Conservation (phyloP, 2,888 invertebrate species). For the Hemaris fuciformis region DNA sequence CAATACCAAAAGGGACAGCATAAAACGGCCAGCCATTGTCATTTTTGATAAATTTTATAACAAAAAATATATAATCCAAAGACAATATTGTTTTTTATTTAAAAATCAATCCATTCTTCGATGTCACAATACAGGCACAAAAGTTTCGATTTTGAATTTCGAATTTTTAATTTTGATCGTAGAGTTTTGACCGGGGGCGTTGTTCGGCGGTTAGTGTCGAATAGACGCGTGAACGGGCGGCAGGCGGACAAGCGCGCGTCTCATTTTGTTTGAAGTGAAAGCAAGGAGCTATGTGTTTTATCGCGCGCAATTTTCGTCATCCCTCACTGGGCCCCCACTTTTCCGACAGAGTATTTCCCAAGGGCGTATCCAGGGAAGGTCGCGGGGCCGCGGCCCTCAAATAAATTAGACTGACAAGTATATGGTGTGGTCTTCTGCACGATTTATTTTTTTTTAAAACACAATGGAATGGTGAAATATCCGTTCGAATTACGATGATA, state of each 20-base stretch:
- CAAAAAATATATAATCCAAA: slow-evolving; percentile 26
- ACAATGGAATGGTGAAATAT: too few relatives aligned
- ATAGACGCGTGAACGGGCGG: slow-evolving; percentile 51
- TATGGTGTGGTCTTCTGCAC: too few relatives aligned
- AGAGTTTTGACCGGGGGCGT: slow-evolving; percentile 57
- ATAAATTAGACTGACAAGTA: too few relatives aligned
- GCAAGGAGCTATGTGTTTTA: slow-evolving; percentile 73
- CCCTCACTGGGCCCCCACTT: slow-evolving; percentile 62
- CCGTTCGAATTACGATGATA: too few relatives aligned
- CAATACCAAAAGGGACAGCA: slow-evolving; percentile 60
- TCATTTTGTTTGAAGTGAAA: slow-evolving; percentile 78
- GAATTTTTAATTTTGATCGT: slow-evolving; percentile 34
- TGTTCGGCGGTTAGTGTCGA: slow-evolving; percentile 53
- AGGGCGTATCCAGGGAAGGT: slow-evolving; percentile 27
- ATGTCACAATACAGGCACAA: slow-evolving; percentile 4
- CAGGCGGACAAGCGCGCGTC: slow-evolving; percentile 56
- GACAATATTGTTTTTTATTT: slow-evolving; percentile 27
- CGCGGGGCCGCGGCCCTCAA: slow-evolving; percentile 12
- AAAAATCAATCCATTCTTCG: slow-evolving; percentile 32
- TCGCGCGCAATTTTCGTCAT: slow-evolving; percentile 74
- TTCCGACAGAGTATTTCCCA: slow-evolving; percentile 25
- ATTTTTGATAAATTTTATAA: slow-evolving; percentile 33
- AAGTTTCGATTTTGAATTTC: slow-evolving; percentile 24
- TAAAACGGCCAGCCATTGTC: slow-evolving; percentile 57
- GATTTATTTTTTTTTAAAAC: too few relatives aligned